These are phyloP conservation scores for rat (Rattus norvegicus) DNA, from an alignment of 2,113 vertebrate genomes.

Conservation along the genomic window DNA sequence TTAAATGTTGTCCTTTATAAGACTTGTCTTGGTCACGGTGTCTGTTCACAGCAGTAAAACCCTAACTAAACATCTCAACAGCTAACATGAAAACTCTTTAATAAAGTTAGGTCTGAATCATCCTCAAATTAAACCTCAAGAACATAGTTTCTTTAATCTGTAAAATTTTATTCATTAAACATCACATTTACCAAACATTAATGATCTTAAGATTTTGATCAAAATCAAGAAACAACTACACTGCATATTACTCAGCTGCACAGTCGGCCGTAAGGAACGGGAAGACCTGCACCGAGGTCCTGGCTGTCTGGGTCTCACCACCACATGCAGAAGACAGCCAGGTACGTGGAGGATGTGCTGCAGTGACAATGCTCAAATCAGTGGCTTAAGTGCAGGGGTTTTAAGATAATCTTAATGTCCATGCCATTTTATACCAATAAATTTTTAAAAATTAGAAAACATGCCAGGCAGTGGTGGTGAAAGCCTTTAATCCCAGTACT, in stretches of 20 bases:
- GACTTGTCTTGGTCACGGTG: too few relatives aligned
- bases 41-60: too few relatives aligned
- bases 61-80: conserved; percentile 17
- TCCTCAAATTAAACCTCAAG: conserved; percentile 42
- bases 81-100: background rate
- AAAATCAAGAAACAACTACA: conserved; percentile 5
- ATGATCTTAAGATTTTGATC: background rate
- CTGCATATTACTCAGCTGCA: background rate
- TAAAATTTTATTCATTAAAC: conserved; percentile 18
- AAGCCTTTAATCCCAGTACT: background rate
- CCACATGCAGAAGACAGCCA: background rate
- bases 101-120: background rate
- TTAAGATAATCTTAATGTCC: background rate
- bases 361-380: background rate
- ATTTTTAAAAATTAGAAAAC: background rate
- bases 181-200: conserved; percentile 8
- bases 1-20: too few relatives aligned
- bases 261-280: background rate
- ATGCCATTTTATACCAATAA: background rate
- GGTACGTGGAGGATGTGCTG: background rate
- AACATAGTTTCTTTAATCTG: background rate
- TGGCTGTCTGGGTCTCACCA: background rate
- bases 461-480: background rate
- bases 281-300: background rate
- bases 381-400: background rate